Evolutionary conservation across 2,888 invertebrate species (phyloP).

Genomic region (Caenorhabditis sp.): DNA sequence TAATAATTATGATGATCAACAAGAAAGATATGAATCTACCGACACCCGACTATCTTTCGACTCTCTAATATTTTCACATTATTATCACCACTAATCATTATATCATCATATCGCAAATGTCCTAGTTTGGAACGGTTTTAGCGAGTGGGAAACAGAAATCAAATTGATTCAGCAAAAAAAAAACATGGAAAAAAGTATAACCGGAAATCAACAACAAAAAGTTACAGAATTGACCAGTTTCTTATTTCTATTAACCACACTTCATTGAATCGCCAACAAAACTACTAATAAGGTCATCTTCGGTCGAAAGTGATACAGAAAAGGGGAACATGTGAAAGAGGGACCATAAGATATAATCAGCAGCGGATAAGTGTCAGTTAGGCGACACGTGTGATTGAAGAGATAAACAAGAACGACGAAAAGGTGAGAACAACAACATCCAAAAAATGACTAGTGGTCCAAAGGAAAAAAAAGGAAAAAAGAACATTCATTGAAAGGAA

Average conservation of each 20-base stretch:
- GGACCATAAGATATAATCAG: not conserved
- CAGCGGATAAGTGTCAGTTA: not conserved
- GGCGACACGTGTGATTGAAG: not conserved
- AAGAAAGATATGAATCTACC: not conserved
- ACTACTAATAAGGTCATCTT: not conserved
- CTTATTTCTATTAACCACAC: not conserved
- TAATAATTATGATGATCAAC: not conserved
- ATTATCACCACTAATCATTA: not conserved
- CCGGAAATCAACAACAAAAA: too few relatives aligned
- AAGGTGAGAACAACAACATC: not conserved
- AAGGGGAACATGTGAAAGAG: too few relatives aligned
- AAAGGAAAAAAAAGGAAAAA: not conserved
- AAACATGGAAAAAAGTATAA: not conserved
- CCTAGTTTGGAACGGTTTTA: not conserved
- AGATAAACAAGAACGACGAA: not conserved
- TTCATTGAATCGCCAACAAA: not conserved
- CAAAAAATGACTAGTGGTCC: not conserved
- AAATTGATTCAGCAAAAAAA: not conserved
- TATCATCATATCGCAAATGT: not conserved
- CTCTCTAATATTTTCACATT: not conserved
- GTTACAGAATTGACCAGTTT: too few relatives aligned
- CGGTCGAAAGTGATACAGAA: not conserved
- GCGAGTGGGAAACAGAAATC: not conserved
- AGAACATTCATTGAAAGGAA: not conserved
- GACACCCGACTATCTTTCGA: not conserved